Evolutionary conservation across 1,140 invertebrate species (phyloP).

Genomic region (Bombus impatiens): DNA sequence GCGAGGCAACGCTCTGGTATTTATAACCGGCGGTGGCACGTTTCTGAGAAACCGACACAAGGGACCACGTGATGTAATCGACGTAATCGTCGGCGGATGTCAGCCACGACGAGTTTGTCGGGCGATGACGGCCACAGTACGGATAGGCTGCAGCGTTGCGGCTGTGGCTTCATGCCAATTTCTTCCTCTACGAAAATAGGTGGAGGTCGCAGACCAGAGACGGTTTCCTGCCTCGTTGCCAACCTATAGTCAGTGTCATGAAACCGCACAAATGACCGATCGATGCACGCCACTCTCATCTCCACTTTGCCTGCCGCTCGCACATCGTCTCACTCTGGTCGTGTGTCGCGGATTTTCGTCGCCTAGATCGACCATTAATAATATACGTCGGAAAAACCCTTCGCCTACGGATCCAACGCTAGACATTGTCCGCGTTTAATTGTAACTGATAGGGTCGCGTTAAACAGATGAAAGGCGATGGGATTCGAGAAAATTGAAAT

Average conservation of each 20-base stretch:
- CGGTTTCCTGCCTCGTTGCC: constrained; percentile 51
- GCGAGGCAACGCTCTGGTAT: constrained; percentile 25
- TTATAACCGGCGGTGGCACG: constrained; percentile 20
- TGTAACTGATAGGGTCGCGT: constrained; percentile 14
- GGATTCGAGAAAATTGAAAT: neutral
- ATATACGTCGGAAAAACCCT: constrained; percentile 16
- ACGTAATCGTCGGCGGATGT: constrained; percentile 64
- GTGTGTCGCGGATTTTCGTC: constrained; percentile 8
- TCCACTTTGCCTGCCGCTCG: neutral
- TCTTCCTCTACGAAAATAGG: constrained; percentile 76
- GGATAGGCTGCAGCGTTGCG: constrained; percentile 53
- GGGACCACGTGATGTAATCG: constrained; percentile 66
- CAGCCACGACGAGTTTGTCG: constrained; percentile 63
- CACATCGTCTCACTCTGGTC: neutral
- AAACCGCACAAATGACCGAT: constrained; percentile 72
- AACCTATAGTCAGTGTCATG: constrained; percentile 50
- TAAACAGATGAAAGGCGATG: neutral
- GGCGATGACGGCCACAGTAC: constrained; percentile 45
- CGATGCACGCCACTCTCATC: constrained; percentile 44
- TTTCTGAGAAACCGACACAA: neutral
- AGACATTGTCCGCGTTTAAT: constrained; percentile 1
- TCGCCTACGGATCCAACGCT: neutral
- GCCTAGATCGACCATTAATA: constrained; percentile 6
- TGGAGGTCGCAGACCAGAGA: constrained; percentile 73
- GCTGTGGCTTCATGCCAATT: constrained; percentile 75